Evolutionary conservation across 2,113 vertebrate genomes (phyloP).

Genomic region (Platysteira castanea): DNA sequence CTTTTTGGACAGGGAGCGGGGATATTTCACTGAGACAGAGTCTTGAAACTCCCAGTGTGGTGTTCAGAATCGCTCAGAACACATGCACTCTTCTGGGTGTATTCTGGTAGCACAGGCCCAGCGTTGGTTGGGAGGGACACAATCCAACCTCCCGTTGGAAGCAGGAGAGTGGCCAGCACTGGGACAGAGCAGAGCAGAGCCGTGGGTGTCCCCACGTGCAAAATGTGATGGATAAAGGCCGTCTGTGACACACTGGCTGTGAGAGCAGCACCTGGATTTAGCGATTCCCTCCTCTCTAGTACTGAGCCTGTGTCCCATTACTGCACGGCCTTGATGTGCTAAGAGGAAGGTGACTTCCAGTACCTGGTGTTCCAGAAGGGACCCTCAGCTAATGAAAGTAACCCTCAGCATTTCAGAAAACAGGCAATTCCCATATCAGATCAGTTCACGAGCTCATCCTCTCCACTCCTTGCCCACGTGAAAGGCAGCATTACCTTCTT

Average conservation of each 20-base stretch:
- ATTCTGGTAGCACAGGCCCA: neutral
- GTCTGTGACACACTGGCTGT: neutral
- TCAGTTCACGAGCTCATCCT: neutral
- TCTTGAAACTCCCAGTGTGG: neutral
- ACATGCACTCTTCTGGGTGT: accelerated
- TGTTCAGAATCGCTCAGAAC: neutral
- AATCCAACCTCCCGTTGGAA: neutral
- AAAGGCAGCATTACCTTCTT: neutral
- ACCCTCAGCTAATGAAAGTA: neutral
- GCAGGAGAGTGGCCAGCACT: neutral
- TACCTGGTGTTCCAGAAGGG: neutral
- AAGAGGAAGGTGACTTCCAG: neutral
- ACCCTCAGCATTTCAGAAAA: neutral
- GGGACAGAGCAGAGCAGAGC: neutral
- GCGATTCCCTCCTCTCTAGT: neutral
- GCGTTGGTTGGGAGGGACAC: neutral
- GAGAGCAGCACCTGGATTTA: neutral
- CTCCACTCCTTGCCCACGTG: neutral
- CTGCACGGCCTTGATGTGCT: neutral
- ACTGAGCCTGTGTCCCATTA: neutral
- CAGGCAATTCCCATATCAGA: neutral
- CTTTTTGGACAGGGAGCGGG: neutral
- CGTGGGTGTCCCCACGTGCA: neutral
- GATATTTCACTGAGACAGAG: neutral
- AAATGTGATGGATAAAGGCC: neutral